A percentile compares a stretch with the other conserved stretches of the same genome.
Conservation (phyloP, 2,113 vertebrate species). For the Phylloscopus trochilus region DNA sequence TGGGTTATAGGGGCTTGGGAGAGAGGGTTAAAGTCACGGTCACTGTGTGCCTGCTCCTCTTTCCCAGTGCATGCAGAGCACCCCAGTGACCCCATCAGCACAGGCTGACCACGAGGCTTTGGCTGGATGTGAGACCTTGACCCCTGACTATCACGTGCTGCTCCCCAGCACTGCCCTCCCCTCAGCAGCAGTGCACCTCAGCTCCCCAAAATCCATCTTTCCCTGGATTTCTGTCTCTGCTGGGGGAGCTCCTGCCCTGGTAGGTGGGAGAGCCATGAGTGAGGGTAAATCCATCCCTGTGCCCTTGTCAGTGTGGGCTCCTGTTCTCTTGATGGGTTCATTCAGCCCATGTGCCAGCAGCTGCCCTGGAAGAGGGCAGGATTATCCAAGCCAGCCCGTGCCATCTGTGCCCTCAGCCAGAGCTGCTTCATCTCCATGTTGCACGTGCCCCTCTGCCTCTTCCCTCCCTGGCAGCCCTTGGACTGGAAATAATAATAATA, state of each 20-base stretch:
- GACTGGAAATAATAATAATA: slow-evolving; percentile 31
- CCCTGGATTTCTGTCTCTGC: not conserved
- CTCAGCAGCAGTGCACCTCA: not conserved
- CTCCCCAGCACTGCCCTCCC: not conserved
- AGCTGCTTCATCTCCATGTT: slow-evolving; percentile 14
- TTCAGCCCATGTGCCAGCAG: slow-evolving; percentile 34
- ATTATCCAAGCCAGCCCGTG: slow-evolving; percentile 44
- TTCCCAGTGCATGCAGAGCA: not conserved
- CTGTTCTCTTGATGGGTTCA: slow-evolving; percentile 39
- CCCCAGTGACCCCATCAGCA: accelerated
- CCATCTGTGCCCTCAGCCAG: slow-evolving; percentile 64
- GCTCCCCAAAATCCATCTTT: not conserved
- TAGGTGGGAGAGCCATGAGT: not conserved
- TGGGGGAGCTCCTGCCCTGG: not conserved
- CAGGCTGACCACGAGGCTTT: accelerated
- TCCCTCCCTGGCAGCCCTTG: slow-evolving; percentile 17
- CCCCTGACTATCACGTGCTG: accelerated
- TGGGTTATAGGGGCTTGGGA: accelerated
- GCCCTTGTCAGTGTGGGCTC: slow-evolving; percentile 30
- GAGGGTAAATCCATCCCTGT: slow-evolving; percentile 13
- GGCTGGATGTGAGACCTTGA: not conserved
- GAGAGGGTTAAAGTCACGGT: accelerated
- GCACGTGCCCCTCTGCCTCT: not conserved
- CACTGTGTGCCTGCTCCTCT: not conserved
- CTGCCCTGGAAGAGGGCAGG: slow-evolving; percentile 34